Evolutionary conservation across 1,140 invertebrate species (phyloP).

Genomic region (Bombyx mori): ASM3026992v2 NC_085111.1:7469001-7469500

Average conservation of each 20-base stretch:
- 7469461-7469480: background rate
- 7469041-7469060: no score
- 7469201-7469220: no score
- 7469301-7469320: no score
- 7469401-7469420: background rate
- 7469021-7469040: no score
- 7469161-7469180: conserved; percentile 12
- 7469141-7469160: conserved; percentile 8
- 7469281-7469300: no score
- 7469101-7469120: conserved; percentile 12
- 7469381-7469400: background rate
- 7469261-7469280: no score
- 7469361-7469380: no score
- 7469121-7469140: conserved; percentile 14
- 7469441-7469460: background rate
- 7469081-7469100: conserved; percentile 2
- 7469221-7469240: no score
- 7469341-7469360: background rate
- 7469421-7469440: background rate
- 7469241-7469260: no score
- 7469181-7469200: conserved; percentile 11
- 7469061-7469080: background rate
- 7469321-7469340: no score
- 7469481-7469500: conserved; percentile 14
- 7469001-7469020: no score